Conservation (phyloP, 2,113 vertebrate genomes). For the Alosa alosa region DNA sequence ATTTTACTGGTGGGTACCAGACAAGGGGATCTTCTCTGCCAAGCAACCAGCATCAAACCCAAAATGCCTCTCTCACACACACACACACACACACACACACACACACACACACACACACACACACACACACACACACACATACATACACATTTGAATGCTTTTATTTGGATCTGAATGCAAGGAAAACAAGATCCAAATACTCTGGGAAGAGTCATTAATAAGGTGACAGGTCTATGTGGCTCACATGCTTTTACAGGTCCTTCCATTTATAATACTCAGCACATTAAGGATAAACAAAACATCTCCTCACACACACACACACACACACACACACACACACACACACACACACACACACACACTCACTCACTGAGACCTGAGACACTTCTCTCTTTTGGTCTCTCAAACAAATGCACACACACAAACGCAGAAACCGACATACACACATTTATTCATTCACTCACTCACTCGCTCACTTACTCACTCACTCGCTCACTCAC, state of each 20-base stretch:
- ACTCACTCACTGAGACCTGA: too few species aligned
- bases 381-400: too few species aligned
- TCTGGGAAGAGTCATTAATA: too few species aligned
- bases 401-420: background rate
- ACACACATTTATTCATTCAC: background rate
- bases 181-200: too few species aligned
- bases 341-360: background rate
- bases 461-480: background rate
- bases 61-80: background rate
- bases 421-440: background rate
- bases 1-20: conserved; percentile 91
- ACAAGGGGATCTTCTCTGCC: conserved; percentile 28
- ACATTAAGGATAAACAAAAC: too few species aligned
- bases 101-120: background rate
- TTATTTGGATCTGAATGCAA: too few species aligned
- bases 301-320: background rate
- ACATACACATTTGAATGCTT: background rate
- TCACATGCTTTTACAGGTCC: too few species aligned
- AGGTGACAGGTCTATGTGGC: too few species aligned
- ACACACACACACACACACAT: background rate
- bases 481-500: too few species aligned
- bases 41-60: conserved; percentile 28
- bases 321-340: background rate
- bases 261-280: too few species aligned
- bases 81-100: background rate